Evolutionary conservation across 2,113 vertebrate genomes (phyloP), one percentile per base, ranked within the genome.

Genomic region (Phasianus colchicus): DNA sequence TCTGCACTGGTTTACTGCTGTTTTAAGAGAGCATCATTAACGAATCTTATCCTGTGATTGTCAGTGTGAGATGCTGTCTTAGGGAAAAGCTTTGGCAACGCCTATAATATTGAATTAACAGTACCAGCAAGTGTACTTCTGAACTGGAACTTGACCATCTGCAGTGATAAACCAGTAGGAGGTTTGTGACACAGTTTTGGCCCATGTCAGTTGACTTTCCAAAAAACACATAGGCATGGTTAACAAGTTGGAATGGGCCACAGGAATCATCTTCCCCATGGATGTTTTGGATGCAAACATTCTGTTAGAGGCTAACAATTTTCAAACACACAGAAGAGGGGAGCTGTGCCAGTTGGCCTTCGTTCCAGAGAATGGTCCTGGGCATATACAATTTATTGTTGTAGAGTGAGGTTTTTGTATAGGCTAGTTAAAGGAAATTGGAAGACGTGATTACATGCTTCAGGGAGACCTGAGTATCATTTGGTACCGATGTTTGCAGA

Each of bases 361-460:
- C 5, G 0, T 88, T 82, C 54, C 38, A 55, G 27, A 30, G 38
- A 58, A 15, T 48, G 54, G 19, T 67, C 19, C 19, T 0, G 1
- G 19, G 22, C 42, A 47, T 1, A 0, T 74, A 55, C 64, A 25
- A 25, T 43, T 67, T 61, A 10, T 11, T 88, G 21, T 40, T 78
- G 38, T 50, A 22, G 64, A 38, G n/a, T 64, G 15, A n/a, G 45
- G 3, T 66, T 75, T 65, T 50, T 79, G 7, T 71, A 4, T 29
- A 40, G 40, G 57, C 80, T 11, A 50, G 11, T 17, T 21, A 54
- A 72, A 81, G 60, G 38, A 60, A 48, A 40, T 17, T 20, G 43
- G 43, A 65, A 82, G 54, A 60, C 0, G 0, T 8, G 8, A 60
- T 16, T 22, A 27, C 10, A 6, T 1, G 1, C 42, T 47, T 36